These are phyloP conservation scores for Acromyrmex echinatior DNA, from an alignment of 1,140 invertebrate species.

Conservation along the genomic window DNA sequence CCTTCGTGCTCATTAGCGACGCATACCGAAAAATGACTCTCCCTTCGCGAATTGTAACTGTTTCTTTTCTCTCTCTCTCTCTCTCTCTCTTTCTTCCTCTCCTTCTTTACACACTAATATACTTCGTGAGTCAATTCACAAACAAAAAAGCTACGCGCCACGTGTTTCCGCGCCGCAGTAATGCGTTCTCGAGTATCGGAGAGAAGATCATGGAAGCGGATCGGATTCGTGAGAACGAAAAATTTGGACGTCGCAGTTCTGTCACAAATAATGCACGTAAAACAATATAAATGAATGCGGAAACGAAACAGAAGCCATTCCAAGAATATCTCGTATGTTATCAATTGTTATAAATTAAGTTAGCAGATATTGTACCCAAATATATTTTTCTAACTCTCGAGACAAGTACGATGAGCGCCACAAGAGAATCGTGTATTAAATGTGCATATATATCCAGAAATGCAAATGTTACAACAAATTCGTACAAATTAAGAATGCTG, in stretches of 20 bases:
- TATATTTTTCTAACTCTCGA: neutral
- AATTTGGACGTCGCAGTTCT: neutral
- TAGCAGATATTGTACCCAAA: neutral
- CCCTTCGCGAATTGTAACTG: neutral
- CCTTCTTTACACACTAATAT: neutral
- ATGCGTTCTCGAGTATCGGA: conserved; percentile 25
- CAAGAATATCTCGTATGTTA: neutral
- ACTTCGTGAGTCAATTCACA: conserved; percentile 41
- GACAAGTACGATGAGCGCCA: neutral
- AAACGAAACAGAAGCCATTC: neutral
- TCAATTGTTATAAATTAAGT: neutral
- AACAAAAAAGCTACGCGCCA: conserved; percentile 51
- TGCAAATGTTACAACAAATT: neutral
- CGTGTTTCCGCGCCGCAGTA: conserved; percentile 26
- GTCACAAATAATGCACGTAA: neutral
- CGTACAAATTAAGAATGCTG: neutral
- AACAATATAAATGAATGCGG: neutral
- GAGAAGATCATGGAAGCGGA: conserved; percentile 15
- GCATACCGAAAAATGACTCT: conserved; percentile 32
- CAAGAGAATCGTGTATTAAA: neutral
- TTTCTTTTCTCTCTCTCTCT: neutral
- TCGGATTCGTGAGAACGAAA: conserved; percentile 18
- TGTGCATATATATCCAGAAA: neutral
- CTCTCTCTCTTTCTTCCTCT: neutral
- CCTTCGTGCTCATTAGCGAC: conserved; percentile 32